Base-by-base conservation (phyloP, 2,113 vertebrate species). In the Lynx canadensis region DNA sequence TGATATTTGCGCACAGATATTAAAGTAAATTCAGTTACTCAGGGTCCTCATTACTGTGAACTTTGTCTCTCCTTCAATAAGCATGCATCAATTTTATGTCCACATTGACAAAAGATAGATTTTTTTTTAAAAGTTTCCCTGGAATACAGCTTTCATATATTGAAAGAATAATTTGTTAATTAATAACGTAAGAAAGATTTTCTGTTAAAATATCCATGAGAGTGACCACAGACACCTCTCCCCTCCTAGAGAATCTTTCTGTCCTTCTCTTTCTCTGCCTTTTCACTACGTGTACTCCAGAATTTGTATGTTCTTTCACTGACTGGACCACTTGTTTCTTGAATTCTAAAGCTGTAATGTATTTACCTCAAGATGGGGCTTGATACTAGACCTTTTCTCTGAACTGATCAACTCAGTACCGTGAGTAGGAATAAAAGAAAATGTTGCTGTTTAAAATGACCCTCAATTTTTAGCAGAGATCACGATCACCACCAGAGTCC, bases 121-220 rank as follows among this genome's bases (percentile, higher is more conserved):
- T 94, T 96, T 27, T 98, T 95, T 98, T 89, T 36, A 36, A 36
- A 98, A 81, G 84, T 97, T 98, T 97, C 91, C 93, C 98, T 97
- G 98, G 83, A 98, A 97, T 98, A 93, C 50, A 94, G 68, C 91
- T 94, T 92, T 97, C 92, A 95, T 80, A 83, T 68, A 91, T 78
- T 95, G 38, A 95, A 98, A 98, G 84, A 94, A 97, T 97, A 98
- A 89, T 84, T 93, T 55, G 81, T 93, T 97, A 97, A 98, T 98
- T 95, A 97, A 69, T 63, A 95, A 88, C n/a, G 76, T 94, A 97
- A 96, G 87, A 97, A 97, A 41, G 23, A 94, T 79, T 96, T 98
- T 95, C 73, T 96, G 66, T 98, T 98, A 94, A 97, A 98, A 97
- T 96, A 96, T 97, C 89, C 14, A 82, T 55, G 82, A 52, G 31